phyloP scores from a whole-genome alignment of 2,888 invertebrate species.

The Sphecodes monilicornis region DNA sequence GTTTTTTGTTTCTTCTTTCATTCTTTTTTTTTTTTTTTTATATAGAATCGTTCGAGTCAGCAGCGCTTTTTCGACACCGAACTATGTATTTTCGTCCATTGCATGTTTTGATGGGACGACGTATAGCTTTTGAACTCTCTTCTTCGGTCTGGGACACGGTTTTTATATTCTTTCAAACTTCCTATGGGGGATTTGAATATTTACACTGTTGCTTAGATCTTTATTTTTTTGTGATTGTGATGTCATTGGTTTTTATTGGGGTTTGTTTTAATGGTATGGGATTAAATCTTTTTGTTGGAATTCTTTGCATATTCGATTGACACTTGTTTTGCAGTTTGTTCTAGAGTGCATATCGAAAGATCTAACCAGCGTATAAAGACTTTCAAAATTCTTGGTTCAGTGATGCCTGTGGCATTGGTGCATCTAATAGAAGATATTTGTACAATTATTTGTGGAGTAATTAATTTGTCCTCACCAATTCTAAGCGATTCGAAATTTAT shows the following conservation, averaged over 20 bases:
- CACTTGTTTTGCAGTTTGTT: too few species aligned
- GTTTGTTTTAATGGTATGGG: not conserved
- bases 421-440: too few species aligned
- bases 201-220: not conserved
- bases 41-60: not conserved
- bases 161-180: not conserved
- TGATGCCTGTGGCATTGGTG: too few species aligned
- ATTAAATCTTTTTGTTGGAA: not conserved
- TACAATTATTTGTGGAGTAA: too few species aligned
- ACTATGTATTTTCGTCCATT: not conserved
- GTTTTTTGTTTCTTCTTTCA: not conserved
- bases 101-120: not conserved
- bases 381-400: too few species aligned
- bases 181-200: too few species aligned
- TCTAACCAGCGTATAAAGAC: too few species aligned
- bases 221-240: not conserved
- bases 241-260: not conserved
- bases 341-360: too few species aligned
- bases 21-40: not conserved
- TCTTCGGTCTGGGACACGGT: not conserved
- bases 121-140: not conserved
- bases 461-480: too few species aligned
- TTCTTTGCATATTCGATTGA: too few species aligned
- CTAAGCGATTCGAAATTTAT: too few species aligned
- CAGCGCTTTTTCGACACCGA: not conserved